phyloP scores from a whole-genome alignment of 2,797 vertebrate species.

The Crenichthys baileyi region DNA sequence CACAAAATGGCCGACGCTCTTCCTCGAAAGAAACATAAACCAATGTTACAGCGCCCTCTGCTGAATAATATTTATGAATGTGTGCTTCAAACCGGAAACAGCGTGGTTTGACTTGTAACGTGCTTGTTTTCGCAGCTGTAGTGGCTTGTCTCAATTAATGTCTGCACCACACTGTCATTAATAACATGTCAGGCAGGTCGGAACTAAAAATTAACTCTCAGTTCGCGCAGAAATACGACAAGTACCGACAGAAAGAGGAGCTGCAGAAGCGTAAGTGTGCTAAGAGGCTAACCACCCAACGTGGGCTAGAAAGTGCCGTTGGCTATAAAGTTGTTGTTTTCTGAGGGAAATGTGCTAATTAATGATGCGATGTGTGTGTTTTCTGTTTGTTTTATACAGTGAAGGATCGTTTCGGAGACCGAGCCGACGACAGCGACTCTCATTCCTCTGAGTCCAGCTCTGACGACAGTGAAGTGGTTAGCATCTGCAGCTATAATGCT shows the following conservation, averaged over 20 bases:
- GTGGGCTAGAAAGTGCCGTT: conserved; percentile 7
- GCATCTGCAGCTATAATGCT: conserved; percentile 11
- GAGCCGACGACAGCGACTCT: conserved; percentile 59
- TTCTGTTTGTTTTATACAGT: conserved; percentile 73
- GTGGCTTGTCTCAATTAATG: not conserved
- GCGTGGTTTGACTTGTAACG: conserved; percentile 34
- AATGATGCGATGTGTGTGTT: not conserved
- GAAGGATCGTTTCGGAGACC: conserved; percentile 88
- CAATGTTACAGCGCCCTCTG: conserved; percentile 33
- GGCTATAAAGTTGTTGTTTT: not conserved
- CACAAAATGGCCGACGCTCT: not conserved
- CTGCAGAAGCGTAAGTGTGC: conserved; percentile 87
- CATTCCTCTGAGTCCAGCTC: conserved; percentile 85
- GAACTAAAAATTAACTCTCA: conserved; percentile 84
- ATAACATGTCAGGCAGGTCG: conserved; percentile 70
- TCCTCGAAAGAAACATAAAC: not conserved
- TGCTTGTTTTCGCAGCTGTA: conserved; percentile 6
- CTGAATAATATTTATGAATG: accelerated
- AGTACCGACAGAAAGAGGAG: conserved; percentile 91
- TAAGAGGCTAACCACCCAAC: conserved; percentile 34
- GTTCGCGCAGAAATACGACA: conserved; percentile 87
- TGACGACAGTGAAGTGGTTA: conserved; percentile 83
- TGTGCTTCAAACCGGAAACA: conserved; percentile 46
- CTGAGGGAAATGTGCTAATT: not conserved
- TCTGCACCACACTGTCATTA: accelerated